Percentiles rank a stretch among this genome's conserved stretches.
phyloP scores from a whole-genome alignment of 2,797 vertebrate genomes.

The Falco biarmicus region DNA sequence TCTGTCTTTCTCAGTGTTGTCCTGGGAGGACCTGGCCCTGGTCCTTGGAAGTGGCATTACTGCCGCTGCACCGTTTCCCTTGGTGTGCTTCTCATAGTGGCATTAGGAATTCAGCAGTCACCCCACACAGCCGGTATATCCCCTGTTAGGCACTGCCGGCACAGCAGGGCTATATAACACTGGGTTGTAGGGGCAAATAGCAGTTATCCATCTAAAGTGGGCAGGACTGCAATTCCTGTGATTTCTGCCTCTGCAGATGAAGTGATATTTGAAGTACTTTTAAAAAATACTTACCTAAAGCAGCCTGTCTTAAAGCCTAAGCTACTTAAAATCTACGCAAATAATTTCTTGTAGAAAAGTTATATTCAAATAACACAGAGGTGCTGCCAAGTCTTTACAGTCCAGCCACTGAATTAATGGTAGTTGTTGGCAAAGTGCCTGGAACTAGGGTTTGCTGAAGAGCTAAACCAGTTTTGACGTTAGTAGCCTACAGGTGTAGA shows the following conservation, averaged over 20 bases:
- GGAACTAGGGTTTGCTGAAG: background rate
- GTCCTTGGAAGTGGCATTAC: background rate
- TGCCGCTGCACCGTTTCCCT: background rate
- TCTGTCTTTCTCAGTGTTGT: background rate
- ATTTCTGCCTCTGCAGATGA: background rate
- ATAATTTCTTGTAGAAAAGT: slow-evolving; percentile 14
- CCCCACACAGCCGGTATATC: background rate
- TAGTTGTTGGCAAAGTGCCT: slow-evolving; percentile 12
- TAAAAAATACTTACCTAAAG: background rate
- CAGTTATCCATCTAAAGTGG: background rate
- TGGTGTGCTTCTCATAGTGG: background rate
- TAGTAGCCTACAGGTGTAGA: slow-evolving; percentile 11
- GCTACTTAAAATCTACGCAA: slow-evolving; percentile 30
- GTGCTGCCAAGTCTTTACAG: slow-evolving; percentile 50
- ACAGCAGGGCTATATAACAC: fast-evolving
- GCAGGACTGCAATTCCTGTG: background rate
- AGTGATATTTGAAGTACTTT: background rate
- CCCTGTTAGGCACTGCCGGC: background rate
- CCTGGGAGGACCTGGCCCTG: background rate
- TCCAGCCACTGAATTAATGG: background rate
- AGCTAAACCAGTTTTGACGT: background rate
- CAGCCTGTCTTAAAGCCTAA: background rate
- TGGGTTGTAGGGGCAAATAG: background rate
- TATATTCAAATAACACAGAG: slow-evolving; percentile 7
- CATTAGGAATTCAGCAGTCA: background rate